Base-by-base conservation (phyloP, 64 coral and sea anemone genomes). In the Astreopora myriophthalma region DNA sequence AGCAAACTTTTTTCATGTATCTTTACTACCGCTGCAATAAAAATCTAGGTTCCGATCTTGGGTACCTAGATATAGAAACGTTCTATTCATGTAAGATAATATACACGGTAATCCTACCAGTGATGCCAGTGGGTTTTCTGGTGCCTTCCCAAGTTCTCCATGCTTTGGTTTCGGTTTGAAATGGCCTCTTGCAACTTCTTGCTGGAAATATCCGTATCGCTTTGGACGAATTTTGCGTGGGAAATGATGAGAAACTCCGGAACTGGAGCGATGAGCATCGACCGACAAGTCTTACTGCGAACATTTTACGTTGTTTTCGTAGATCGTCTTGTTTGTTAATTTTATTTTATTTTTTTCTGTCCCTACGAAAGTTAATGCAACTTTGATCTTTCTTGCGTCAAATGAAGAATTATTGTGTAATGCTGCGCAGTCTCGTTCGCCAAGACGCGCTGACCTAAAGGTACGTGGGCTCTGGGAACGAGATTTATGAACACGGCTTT, bases 91-190 rank as follows among this genome's bases (percentile, higher is more conserved):
- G n/a, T n/a, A 55, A 55, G 3, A 55, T 16, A 14, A 19, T 3
- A 19, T 13, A 16, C 12, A 74, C 8, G 2, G n/a, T 51, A 74
- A 39, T 46, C 74, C 33, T 87, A 99, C 97, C 97, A 91, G 97
- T 99, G 16, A 99, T 88, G 6, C 97, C 97, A 23, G 91, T 76
- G 28, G 97, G 77, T 85, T 94, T 99, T 24, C 77, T 65, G 28
- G 89, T 85, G 11, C 94, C 91, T 31, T 99, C 97, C 97, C 97
- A 99, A 52, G 97, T 90, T 39, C 97, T 81, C 97, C 97, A 99
- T 64, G 91, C 92, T 34, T 94, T 92, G 65, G 94, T 71, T 76
- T 93, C 91, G 24, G 94, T 99, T 76, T 99, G 97, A 81, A 85
- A 99, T 37, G 22, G 22, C 69, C 97, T 86, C 30, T 51, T 46